These are phyloP conservation scores for Mechanitis mazaeus DNA, from an alignment of 2,888 invertebrate genomes.

Conservation along the genomic window DNA sequence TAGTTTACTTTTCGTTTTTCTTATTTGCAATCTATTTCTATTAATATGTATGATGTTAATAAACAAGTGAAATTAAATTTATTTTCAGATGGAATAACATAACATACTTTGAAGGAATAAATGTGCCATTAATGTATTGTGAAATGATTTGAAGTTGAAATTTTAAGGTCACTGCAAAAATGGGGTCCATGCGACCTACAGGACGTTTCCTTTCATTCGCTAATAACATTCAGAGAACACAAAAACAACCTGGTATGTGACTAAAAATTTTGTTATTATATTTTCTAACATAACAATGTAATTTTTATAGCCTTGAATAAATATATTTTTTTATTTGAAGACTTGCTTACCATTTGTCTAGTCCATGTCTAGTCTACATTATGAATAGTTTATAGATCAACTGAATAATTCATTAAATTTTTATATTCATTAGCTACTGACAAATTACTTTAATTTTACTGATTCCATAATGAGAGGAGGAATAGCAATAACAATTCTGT, in stretches of 20 bases:
- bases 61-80: slow-evolving; percentile 43
- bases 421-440: no score
- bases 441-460: no score
- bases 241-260: slow-evolving; percentile 50
- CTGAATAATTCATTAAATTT: no score
- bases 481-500: no score
- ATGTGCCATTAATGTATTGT: slow-evolving; percentile 13
- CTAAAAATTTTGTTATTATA: slow-evolving; percentile 2
- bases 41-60: slow-evolving; percentile 40
- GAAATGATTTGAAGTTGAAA: slow-evolving; percentile 50
- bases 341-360: no score
- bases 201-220: slow-evolving; percentile 78
- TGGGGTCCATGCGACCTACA: slow-evolving; percentile 80
- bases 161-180: slow-evolving; percentile 43
- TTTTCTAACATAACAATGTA: slow-evolving; percentile 33
- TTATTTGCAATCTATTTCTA: slow-evolving; percentile 60
- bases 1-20: slow-evolving; percentile 42
- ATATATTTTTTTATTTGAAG: no score
- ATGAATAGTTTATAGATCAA: no score
- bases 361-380: no score
- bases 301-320: slow-evolving; percentile 23
- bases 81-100: slow-evolving; percentile 51
- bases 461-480: no score
- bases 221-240: slow-evolving; percentile 76
- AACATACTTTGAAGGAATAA: slow-evolving; percentile 35